Evolutionary conservation across 64 coral and sea anemone species (phyloP), one percentile per base, ranked within the genome.

Genomic region (Platygyra sinensis): DNA sequence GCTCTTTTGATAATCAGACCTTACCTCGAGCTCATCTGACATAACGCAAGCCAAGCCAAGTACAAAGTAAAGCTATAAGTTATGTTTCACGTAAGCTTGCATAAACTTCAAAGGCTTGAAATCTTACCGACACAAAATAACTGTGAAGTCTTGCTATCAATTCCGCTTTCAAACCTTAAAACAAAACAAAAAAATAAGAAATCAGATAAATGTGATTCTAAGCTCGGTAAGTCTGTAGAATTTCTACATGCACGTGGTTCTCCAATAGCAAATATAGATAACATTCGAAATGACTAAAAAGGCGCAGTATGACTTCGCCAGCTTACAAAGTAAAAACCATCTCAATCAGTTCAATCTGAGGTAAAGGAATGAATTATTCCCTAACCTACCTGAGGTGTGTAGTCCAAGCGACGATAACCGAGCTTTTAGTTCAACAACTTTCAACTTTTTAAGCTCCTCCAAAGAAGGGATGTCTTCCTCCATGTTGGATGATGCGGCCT

Each of bases 351-450:
- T 29, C 3, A 49, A 9, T 22, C 15, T 30, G 86, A 28, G 59
- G 0, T 6, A 42, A 27, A 30, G 36, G 4, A 75, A 31, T 83
- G 8, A 7, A 18, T 74, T 51, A 8, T 38, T 19, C 57, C 0
- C 38, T 15, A 32, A n/a, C 62, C 38, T 89, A 99, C 97, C 97
- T 93, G 91, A 96, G 18, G 88, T 90, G 30, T 88, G 91, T 51
- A 99, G 85, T 89, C 97, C 94, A 72, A 99, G 73, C 46, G 92
- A 91, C 52, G 89, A 63, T 28, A 99, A 86, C 8, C 86, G 89
- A 49, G 90, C 78, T 52, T 99, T 99, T 39, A 99, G 75, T 39
- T 99, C 94, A n/a, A 93, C 88, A 72, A 99, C 97, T 91, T 99
- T 99, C 5, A 99, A 80, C 77, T 99, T 99, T 60, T 93, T 95